Conservation (phyloP, 2,797 vertebrate genomes). For the Coregonus sp. region DNA sequence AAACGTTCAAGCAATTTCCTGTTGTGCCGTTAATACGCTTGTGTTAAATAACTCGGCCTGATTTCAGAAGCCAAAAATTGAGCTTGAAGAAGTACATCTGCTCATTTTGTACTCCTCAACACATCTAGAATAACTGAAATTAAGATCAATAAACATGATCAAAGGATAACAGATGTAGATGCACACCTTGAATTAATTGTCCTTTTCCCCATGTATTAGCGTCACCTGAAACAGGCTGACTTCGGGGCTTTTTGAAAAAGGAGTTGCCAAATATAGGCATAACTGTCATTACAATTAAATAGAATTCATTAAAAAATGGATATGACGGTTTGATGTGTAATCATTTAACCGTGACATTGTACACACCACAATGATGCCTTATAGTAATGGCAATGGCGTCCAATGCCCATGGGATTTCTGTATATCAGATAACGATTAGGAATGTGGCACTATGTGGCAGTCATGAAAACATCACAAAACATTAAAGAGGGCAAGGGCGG, state of each 20-base stretch:
- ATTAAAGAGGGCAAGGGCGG: constrained; percentile 10
- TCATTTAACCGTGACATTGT: not conserved
- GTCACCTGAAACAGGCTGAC: too few species aligned
- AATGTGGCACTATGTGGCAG: not conserved
- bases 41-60: not conserved
- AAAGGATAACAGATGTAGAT: too few species aligned
- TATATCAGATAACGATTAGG: constrained; percentile 15
- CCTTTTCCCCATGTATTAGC: too few species aligned
- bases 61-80: not conserved
- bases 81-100: not conserved
- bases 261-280: not conserved
- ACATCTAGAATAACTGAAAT: not conserved
- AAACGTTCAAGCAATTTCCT: constrained; percentile 24
- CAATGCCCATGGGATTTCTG: not conserved
- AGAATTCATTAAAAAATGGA: not conserved
- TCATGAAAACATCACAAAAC: constrained; percentile 19
- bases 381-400: not conserved
- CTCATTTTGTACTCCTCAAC: not conserved
- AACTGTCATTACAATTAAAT: too few species aligned
- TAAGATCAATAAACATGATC: too few species aligned
- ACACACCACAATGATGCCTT: not conserved
- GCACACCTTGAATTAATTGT: not conserved
- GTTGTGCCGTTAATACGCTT: constrained; percentile 6
- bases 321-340: not conserved
- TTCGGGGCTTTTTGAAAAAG: too few species aligned